A percentile compares a stretch with the other conserved stretches of the same genome.
Evolutionary conservation across 2,888 invertebrate species (phyloP).

Genomic region (Agapostemon virescens): DNA sequence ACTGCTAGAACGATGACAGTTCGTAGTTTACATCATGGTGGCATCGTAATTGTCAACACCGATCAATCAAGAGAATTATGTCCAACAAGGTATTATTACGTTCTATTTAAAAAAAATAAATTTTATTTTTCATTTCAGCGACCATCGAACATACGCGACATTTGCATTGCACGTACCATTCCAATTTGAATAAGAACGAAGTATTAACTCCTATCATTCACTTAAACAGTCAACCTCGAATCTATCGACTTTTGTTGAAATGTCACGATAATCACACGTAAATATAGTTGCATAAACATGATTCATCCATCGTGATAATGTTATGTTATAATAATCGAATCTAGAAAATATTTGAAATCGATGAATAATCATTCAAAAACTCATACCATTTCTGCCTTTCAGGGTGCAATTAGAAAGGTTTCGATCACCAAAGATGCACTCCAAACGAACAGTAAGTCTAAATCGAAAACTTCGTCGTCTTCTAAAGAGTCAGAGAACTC

Average conservation of each 20-base stretch:
- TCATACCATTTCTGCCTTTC: neutral
- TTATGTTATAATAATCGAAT: neutral
- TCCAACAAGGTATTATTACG: conserved; percentile 65
- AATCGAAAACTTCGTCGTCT: conserved; percentile 27
- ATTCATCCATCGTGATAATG: neutral
- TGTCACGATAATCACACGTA: conserved; percentile 6
- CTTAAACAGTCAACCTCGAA: conserved; percentile 50
- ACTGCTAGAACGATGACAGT: conserved; percentile 27
- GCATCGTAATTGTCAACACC: conserved; percentile 66
- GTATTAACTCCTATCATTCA: conserved; percentile 14
- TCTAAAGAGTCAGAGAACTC: conserved; percentile 22
- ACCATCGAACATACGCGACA: too few species aligned
- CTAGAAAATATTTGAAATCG: neutral
- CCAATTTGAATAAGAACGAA: neutral
- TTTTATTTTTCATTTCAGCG: neutral
- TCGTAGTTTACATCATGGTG: conserved; percentile 69
- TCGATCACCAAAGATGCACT: conserved; percentile 42
- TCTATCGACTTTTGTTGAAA: conserved; percentile 57
- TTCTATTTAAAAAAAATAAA: neutral
- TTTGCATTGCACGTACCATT: neutral
- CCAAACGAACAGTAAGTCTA: conserved; percentile 29
- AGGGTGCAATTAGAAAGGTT: conserved; percentile 67
- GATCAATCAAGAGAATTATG: conserved; percentile 69
- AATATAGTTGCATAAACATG: conserved; percentile 7
- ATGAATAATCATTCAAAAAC: neutral